Evolutionary conservation across 2,888 invertebrate genomes (phyloP).

Genomic region (Eudemis profundana): DNA sequence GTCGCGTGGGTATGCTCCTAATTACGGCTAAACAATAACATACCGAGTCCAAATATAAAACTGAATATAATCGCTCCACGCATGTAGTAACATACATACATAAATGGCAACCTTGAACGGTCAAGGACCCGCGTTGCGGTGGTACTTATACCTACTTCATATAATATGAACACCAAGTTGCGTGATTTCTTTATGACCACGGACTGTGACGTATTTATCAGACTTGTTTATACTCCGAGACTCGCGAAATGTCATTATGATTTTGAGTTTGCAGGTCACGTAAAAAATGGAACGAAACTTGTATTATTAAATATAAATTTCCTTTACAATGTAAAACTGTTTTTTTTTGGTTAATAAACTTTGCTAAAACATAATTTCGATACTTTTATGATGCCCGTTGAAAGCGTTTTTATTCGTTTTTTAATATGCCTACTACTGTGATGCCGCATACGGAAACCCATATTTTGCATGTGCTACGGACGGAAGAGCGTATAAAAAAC

Average conservation of each 20-base stretch:
- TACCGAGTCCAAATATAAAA: slow-evolving; percentile 63
- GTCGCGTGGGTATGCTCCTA: slow-evolving; percentile 47
- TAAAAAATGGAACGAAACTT: slow-evolving; percentile 38
- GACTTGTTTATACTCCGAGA: slow-evolving; percentile 21
- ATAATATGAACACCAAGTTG: slow-evolving; percentile 47
- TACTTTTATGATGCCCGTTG: background rate
- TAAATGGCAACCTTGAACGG: slow-evolving; percentile 54
- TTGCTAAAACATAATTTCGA: background rate
- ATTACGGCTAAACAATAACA: slow-evolving; percentile 64
- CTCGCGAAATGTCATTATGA: slow-evolving; percentile 11
- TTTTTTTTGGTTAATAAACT: background rate
- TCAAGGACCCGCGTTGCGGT: slow-evolving; percentile 51
- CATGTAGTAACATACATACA: slow-evolving; percentile 48
- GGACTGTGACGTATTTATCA: slow-evolving; percentile 30
- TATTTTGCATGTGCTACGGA: slow-evolving; percentile 41
- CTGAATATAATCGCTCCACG: slow-evolving; percentile 65
- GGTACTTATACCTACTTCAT: slow-evolving; percentile 45
- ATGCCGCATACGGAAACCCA: slow-evolving; percentile 26
- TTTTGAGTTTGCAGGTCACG: slow-evolving; percentile 36
- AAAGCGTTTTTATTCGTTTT: slow-evolving; percentile 2
- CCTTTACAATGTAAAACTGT: slow-evolving; percentile 6
- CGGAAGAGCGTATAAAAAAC: slow-evolving; percentile 30
- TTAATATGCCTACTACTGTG: background rate
- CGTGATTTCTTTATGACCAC: slow-evolving; percentile 39
- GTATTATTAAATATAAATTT: slow-evolving; percentile 22